A percentile compares a stretch with the other conserved stretches of the same genome.
These are phyloP conservation scores for Trisateles emortualis DNA, from an alignment of 2,888 invertebrate genomes.

Conservation along the genomic window DNA sequence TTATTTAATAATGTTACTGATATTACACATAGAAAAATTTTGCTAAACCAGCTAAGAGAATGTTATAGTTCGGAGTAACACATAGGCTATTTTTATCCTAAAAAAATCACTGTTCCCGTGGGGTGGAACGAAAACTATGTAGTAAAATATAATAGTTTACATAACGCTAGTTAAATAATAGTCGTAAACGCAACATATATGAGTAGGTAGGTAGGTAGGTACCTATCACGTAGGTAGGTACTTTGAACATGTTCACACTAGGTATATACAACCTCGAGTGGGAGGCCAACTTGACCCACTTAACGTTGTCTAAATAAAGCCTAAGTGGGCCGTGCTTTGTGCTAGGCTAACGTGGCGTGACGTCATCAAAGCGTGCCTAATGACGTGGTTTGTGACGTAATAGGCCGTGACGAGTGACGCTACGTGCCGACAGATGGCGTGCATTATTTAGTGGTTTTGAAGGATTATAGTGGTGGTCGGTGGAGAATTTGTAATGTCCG, in stretches of 20 bases:
- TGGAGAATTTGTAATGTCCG: constrained; percentile 11
- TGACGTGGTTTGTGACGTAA: constrained; percentile 65
- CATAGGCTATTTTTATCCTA: too few species aligned
- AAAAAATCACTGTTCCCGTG: too few species aligned
- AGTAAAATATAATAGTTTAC: too few species aligned
- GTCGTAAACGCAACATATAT: too few species aligned
- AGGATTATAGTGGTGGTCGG: too few species aligned
- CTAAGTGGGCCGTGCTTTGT: constrained; percentile 52
- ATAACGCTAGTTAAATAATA: too few species aligned
- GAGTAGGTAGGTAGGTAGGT: too few species aligned
- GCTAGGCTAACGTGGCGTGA: constrained; percentile 66
- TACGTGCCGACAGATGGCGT: constrained; percentile 41
- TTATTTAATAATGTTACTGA: too few species aligned
- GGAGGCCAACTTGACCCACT: constrained; percentile 51
- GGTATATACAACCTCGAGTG: constrained; percentile 3
- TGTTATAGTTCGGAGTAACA: too few species aligned
- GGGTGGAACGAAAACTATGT: too few species aligned
- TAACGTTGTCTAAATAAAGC: constrained; percentile 51
- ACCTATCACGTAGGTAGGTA: neutral
- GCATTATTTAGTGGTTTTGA: constrained; percentile 47
- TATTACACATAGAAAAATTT: too few species aligned
- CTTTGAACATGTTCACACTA: constrained; percentile 12
- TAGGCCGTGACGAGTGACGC: constrained; percentile 58
- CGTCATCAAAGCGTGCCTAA: constrained; percentile 70
- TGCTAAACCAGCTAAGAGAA: too few species aligned